Evolutionary conservation across 2,888 invertebrate species (phyloP), one percentile per base, ranked within the genome.

Genomic region (Rotaria socialis): DNA sequence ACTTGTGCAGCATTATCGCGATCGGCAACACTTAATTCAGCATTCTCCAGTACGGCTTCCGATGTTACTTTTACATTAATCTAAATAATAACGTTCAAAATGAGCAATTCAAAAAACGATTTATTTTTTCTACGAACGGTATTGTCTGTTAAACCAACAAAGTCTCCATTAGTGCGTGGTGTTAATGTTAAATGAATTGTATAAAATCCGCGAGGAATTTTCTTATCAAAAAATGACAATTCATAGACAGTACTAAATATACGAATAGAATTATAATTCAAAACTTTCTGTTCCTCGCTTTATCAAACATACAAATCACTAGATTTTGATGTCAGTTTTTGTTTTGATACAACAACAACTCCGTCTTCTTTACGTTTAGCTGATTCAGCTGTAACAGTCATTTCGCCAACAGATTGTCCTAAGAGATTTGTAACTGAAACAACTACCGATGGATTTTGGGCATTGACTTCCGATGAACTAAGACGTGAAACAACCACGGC

Each of bases 1-100:
- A 95, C 94, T 86, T 95, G 94, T 47, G 95, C 94, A 6, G 94
- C 94, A 88, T 96, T 95, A 91, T 97, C 97, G 8, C 95, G 94
- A 90, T 97, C 97, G 3, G 94, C 95, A 41, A 96, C 93, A 8
- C 96, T 96, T 85, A 97, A 93, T 91, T 97, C 96, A 85, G 95
- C 93, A 86, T 93, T 93, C 88, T 94, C 94, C 0, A 96, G 93
- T 88, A 88, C 86, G 11, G 90, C 90, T 86, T 90, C 89, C 6
- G 90, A 90, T 4, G 90, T 91, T 27, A 91, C 91, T 88, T 92
- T 92, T 47, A 91, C 90, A 84, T 88, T 88, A 60, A 91, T 89
- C 85, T 86, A 27, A 50, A 88, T 1, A 35, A 22, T 22, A 55
- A 55, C 22, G 22, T 55, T 55, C 4, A 22, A 55, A 19, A 50